A percentile compares a stretch with the other conserved stretches of the same genome.
These are phyloP conservation scores for Lophochroa leadbeateri DNA, from an alignment of 2,113 vertebrate species.

Conservation along the genomic window DNA sequence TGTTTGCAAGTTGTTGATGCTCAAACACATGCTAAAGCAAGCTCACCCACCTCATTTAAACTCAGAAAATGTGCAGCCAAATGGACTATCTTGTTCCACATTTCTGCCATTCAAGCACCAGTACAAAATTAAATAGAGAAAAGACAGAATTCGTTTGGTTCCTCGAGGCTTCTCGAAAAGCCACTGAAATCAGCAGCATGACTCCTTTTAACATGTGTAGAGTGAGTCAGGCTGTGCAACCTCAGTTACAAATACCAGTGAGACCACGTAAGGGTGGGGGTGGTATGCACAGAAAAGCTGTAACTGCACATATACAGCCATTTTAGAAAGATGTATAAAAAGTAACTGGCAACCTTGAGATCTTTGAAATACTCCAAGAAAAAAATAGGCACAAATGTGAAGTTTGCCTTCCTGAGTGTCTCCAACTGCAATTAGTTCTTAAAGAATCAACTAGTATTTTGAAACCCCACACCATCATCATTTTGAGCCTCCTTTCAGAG, in stretches of 20 bases:
- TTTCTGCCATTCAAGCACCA: conserved; percentile 15
- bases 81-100: neutral
- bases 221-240: conserved; percentile 5
- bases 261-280: neutral
- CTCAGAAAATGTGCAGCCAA: neutral
- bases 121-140: neutral
- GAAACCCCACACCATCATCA: neutral
- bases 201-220: neutral
- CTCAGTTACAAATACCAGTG: neutral
- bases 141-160: neutral
- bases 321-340: neutral
- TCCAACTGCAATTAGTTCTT: neutral
- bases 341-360: neutral
- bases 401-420: neutral
- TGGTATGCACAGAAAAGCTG: neutral
- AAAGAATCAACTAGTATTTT: neutral
- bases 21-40: neutral
- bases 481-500: neutral
- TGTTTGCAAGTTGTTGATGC: conserved; percentile 3
- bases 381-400: neutral
- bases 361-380: neutral
- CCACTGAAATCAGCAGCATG: conserved; percentile 12
- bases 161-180: neutral
- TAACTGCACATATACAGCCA: neutral
- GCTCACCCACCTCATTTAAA: conserved; percentile 16